Evolutionary conservation across 2,113 vertebrate genomes (phyloP), one percentile per base, ranked within the genome.

Genomic region (Xiphophorus hellerii): DNA sequence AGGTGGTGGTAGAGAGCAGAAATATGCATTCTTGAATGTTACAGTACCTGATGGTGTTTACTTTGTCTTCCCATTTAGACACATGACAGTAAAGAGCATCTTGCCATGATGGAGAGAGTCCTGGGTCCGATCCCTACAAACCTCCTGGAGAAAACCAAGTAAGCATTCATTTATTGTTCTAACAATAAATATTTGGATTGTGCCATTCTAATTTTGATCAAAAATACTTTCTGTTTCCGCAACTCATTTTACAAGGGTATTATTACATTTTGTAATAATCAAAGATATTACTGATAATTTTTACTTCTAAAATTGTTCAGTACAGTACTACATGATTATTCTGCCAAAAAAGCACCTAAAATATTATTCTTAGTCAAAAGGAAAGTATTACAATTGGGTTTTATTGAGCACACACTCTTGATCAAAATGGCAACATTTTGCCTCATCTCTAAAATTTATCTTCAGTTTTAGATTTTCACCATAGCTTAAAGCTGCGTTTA

Each of bases 51-150:
- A 27, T 28, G 35, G 31, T 6, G 66, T 63, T 17, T 25, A 1
- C n/a, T 20, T 62, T 76, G 1, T 71, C 72, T 5, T 65, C 17
- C 22, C 62, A 28, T 81, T 48, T 84, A 99, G 97, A 99, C 97
- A 1, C 97, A 98, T 70, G 97, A 99, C 84, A 98, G 97, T 85
- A 98, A 97, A 88, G 97, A 99, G 76, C 97, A 99, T 77, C 90
- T 99, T n/a, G 97, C 97, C 65, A 99, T 98, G 97, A 99, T 98
- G 97, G 96, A 99, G 84, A 94, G 96, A 81, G 97, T 99, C 69
- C 86, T 99, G 35, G 97, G 97, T 37, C 97, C 97, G 62, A 94
- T 99, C 76, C 97, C 97, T 29, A 7, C 92, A 69, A 92, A 97
- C 72, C 96, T 98, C 86, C 96, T 99, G 83, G 95, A 97, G 91